These are phyloP conservation scores for Drosophila niveifrons DNA, from an alignment of 2,888 invertebrate species.

Conservation along the genomic window DNA sequence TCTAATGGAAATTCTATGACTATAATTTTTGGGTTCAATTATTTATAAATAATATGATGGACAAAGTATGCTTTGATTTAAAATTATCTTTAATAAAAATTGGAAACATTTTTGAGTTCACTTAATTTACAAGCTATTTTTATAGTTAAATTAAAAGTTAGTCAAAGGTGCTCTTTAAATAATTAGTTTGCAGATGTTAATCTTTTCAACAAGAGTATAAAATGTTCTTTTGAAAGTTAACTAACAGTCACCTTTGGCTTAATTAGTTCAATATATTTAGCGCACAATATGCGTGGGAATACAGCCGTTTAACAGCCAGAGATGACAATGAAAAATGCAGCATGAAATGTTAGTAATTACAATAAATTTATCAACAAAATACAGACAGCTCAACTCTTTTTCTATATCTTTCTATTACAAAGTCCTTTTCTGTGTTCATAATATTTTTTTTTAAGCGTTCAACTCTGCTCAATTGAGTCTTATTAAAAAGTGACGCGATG, in stretches of 20 bases:
- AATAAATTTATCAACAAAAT: slow-evolving; percentile 1
- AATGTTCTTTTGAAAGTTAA: background rate
- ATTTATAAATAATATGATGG: no score
- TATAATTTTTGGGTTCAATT: no score
- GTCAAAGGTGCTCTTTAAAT: background rate
- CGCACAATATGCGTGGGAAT: slow-evolving; percentile 42
- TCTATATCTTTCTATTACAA: background rate
- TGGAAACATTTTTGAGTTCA: no score
- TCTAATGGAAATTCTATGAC: no score
- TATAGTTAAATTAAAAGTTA: no score
- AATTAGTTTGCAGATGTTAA: background rate
- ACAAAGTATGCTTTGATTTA: no score
- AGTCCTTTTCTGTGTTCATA: background rate
- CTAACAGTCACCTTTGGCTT: background rate
- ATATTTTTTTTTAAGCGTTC: slow-evolving; percentile 1
- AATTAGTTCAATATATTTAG: slow-evolving; percentile 43
- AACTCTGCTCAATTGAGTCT: background rate
- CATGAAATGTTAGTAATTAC: background rate
- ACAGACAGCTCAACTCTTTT: background rate
- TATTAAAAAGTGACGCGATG: slow-evolving; percentile 16
- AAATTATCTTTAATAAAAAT: no score
- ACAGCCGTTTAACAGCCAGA: background rate
- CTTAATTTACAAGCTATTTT: no score
- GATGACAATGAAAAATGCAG: slow-evolving; percentile 17
- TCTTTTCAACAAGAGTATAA: slow-evolving; percentile 21